Evolutionary conservation across 2,113 vertebrate species (phyloP), one percentile per base, ranked within the genome.

Genomic region (Vimba vimba): DNA sequence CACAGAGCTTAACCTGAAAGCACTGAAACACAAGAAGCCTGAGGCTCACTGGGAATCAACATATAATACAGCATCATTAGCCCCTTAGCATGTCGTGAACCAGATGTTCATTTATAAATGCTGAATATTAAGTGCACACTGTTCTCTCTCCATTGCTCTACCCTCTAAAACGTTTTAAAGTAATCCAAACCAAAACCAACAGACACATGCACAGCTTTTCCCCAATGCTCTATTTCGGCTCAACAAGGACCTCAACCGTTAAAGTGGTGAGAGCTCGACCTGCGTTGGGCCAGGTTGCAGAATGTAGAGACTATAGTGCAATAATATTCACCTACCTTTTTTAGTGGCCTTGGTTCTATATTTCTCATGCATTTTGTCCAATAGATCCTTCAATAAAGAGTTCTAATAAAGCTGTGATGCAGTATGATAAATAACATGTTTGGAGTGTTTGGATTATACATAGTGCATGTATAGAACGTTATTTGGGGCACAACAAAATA

Each of bases 41-140:
- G 77, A 47, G 79, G 79, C 64, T 64, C 30, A 52, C 43, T 50
- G 79, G 43, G 55, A 47, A 69, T 74, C 79, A 79, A 57, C 82
- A 74, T 68, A 78, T 78, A 85, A 85, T 81, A 83, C 30, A 64
- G 79, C 84, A 80, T 84, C 80, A 83, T 83, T 87, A 87, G 84
- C 79, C 85, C 59, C 33, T 60, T 66, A 69, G 74, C 86, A 36
- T 68, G 84, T 82, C 76, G 74, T 62, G 69, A 78, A 73, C 77
- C 76, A 81, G 82, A 82, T 81, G 25, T 82, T 69, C 64, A 73
- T 71, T 60, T 50, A n/a, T 69, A 69, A 81, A 52, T 43, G 57
- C 19, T 68, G 84, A 33, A 82, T 87, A 86, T 77, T 76, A 82
- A 87, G 78, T 75, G 39, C 74, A 13, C 15, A 43, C 47, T 68